Percentiles rank a stretch among this genome's conserved stretches.
Evolutionary conservation across 1,140 invertebrate species (phyloP).

Genomic region (Drosophila trapezifrons): DNA sequence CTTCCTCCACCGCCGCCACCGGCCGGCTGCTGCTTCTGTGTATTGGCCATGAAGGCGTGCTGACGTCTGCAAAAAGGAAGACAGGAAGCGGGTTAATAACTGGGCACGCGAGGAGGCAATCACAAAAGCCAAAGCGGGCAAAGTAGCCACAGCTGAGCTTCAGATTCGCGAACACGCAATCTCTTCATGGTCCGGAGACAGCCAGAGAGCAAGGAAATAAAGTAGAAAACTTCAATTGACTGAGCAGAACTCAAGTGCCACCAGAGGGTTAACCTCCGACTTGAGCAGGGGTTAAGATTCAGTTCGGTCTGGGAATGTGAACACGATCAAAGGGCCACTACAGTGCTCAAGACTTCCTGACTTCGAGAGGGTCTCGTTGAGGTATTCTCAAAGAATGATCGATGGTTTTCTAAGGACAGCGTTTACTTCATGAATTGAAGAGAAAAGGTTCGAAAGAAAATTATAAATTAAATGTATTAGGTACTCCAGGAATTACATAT

Average conservation of each 20-base stretch:
- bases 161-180: constrained; percentile 59
- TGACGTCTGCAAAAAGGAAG: constrained; percentile 84
- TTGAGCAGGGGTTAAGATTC: constrained; percentile 19
- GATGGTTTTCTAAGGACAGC: constrained; percentile 15
- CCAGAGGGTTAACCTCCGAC: constrained; percentile 30
- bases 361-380: constrained; percentile 22
- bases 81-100: constrained; percentile 70
- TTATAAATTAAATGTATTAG: constrained; percentile 9
- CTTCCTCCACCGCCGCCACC: constrained; percentile 63
- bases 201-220: background rate
- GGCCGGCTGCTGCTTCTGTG: constrained; percentile 56
- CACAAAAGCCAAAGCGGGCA: too few species aligned
- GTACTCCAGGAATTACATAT: background rate
- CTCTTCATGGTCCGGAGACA: constrained; percentile 69
- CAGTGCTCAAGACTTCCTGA: constrained; percentile 39
- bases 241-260: constrained; percentile 66
- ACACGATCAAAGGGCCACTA: constrained; percentile 41
- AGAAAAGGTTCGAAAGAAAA: background rate
- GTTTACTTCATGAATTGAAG: constrained; percentile 20
- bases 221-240: constrained; percentile 56
- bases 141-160: constrained; percentile 47
- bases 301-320: constrained; percentile 20
- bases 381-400: constrained; percentile 18
- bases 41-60: constrained; percentile 85
- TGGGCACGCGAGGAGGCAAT: constrained; percentile 70